Evolutionary conservation across 1,140 invertebrate genomes (phyloP).

Genomic region (Anthonomus grandis): DNA sequence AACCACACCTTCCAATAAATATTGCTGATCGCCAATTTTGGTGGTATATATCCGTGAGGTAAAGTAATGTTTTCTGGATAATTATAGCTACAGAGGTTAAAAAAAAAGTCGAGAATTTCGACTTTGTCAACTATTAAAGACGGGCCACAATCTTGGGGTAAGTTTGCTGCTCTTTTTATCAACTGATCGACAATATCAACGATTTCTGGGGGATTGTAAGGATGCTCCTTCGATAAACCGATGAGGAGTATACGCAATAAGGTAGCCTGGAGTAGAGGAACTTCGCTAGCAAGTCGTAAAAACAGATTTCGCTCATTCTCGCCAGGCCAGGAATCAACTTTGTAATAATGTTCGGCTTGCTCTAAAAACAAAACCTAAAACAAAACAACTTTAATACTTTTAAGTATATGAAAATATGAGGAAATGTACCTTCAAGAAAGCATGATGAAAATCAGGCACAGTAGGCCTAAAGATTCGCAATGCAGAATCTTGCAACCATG

Average conservation of each 20-base stretch:
- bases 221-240: slow-evolving; percentile 81
- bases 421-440: slow-evolving; percentile 66
- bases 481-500: slow-evolving; percentile 82
- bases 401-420: too few relatives aligned
- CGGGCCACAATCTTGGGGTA: slow-evolving; percentile 63
- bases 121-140: slow-evolving; percentile 74
- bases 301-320: slow-evolving; percentile 79
- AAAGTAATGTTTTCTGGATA: slow-evolving; percentile 90
- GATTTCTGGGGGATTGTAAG: slow-evolving; percentile 74
- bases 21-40: slow-evolving; percentile 84
- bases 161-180: slow-evolving; percentile 75
- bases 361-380: slow-evolving; percentile 74
- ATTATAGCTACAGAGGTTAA: slow-evolving; percentile 86
- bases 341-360: slow-evolving; percentile 80
- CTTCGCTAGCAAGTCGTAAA: slow-evolving; percentile 80
- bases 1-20: slow-evolving; percentile 95
- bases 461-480: slow-evolving; percentile 70
- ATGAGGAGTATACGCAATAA: slow-evolving; percentile 77
- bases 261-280: slow-evolving; percentile 81
- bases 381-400: not conserved
- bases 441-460: slow-evolving; percentile 70
- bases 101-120: slow-evolving; percentile 85
- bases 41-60: slow-evolving; percentile 79
- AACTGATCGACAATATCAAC: slow-evolving; percentile 83
- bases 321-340: slow-evolving; percentile 90